Base-by-base conservation (phyloP, 2,113 vertebrate genomes). In the Petaurus breviceps region DNA sequence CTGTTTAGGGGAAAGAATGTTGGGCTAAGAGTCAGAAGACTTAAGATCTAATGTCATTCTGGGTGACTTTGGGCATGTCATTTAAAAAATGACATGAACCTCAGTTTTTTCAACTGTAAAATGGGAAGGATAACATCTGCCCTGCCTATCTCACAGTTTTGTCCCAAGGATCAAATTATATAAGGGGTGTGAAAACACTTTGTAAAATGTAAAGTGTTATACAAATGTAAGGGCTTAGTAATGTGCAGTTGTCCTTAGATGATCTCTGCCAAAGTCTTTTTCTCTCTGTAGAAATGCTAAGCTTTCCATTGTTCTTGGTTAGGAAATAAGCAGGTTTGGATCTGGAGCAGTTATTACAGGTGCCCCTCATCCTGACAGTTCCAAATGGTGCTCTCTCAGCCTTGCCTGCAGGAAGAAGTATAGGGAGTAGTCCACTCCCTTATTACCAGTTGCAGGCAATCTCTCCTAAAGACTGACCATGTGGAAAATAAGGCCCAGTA, bases 401-500 rank as follows among this genome's bases (percentile, higher is more conserved):
- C 37, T 92, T 93, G n/a, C 77, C 16, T 95, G 43, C 94, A 84
- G 26, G 26, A 14, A 57, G 89, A 91, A 91, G 11, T 90, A 77
- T 4, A 84, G 22, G 19, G 47, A 37, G 51, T 2, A 28, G n/a
- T 31, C 8, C 19, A 43, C 52, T 90, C 57, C 92, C 47, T 49
- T 61, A 89, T 90, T 52, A 43, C 52, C 89, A 77, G 50, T n/a
- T 90, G 92, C 93, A 96, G 94, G 93, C 92, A 61, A 77, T 55
- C 94, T 93, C 52, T 92, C 68, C 22, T 14, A 55, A 90, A 94
- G 90, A 77, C 94, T 16, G 93, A 47, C 68, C 55, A 94, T 92
- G 90, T 46, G 57, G 96, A 91, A 98, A 96, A 98, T 77, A 97
- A 96, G 90, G 31, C 49, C 94, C 91, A 1, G 47, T 25, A 91